A percentile compares a stretch with the other conserved stretches of the same genome.
phyloP scores from a whole-genome alignment of 2,888 invertebrate species.

The Mactromeris polynyma region DNA sequence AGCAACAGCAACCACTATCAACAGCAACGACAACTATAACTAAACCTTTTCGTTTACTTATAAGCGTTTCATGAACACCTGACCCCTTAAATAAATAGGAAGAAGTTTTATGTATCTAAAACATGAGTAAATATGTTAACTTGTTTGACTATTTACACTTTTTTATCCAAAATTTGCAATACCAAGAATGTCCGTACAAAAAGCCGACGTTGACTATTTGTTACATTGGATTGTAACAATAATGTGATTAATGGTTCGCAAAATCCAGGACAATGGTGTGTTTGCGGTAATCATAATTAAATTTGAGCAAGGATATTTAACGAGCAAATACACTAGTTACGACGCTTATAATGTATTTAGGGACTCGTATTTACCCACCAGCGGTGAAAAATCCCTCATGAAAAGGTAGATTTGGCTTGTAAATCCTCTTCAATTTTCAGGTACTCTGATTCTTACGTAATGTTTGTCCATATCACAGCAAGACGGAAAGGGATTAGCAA shows the following conservation, averaged over 20 bases:
- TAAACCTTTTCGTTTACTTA: no score
- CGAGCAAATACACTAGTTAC: neutral
- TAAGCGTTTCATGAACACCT: no score
- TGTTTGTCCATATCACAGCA: neutral
- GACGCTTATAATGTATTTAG: neutral
- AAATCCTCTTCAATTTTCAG: neutral
- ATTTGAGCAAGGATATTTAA: slow-evolving; percentile 1
- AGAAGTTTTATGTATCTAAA: no score
- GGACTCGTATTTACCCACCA: neutral
- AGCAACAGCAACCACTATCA: no score
- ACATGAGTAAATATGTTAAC: no score
- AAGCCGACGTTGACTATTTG: no score
- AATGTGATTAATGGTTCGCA: neutral
- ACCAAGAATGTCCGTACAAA: no score
- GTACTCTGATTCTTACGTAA: neutral
- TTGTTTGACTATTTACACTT: no score
- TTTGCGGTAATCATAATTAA: neutral
- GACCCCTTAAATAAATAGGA: no score
- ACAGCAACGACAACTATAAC: no score
- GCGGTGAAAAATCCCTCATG: neutral
- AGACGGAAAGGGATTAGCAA: neutral
- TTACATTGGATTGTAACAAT: neutral
- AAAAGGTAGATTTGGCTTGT: neutral
- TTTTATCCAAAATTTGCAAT: no score
- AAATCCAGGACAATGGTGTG: neutral